These are phyloP conservation scores for Corythornis cristatus DNA, from an alignment of 2,113 vertebrate species.

Conservation along the genomic window DNA sequence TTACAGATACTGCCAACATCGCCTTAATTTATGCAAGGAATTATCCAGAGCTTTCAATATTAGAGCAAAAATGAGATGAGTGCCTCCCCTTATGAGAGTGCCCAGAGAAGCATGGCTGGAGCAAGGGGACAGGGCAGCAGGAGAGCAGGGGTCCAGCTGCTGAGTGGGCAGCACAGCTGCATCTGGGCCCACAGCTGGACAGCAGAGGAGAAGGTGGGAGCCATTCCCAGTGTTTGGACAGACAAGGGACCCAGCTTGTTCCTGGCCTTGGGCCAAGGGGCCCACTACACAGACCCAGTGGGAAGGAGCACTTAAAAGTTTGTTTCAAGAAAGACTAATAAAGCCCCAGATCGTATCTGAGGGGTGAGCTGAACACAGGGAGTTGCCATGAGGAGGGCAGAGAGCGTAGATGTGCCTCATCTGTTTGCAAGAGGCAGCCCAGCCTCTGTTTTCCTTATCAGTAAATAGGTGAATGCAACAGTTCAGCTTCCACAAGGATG, in stretches of 20 bases:
- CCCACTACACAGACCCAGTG: neutral
- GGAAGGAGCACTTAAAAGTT: neutral
- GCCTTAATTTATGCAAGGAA: neutral
- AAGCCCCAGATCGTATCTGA: slow-evolving; percentile 42
- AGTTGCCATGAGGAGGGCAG: slow-evolving; percentile 15
- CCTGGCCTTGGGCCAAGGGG: neutral
- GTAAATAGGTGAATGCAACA: neutral
- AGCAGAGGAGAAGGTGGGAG: slow-evolving; percentile 7
- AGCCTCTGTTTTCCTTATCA: slow-evolving; percentile 51
- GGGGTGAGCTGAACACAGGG: slow-evolving; percentile 11
- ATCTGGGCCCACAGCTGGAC: slow-evolving; percentile 12
- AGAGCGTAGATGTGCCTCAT: slow-evolving; percentile 30
- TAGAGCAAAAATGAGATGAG: neutral
- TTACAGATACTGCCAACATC: neutral
- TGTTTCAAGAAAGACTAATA: slow-evolving; percentile 21
- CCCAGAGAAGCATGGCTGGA: accelerated
- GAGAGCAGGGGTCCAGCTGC: neutral
- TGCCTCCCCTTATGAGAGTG: accelerated
- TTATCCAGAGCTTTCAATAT: neutral
- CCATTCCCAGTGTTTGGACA: neutral
- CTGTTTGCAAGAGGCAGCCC: neutral
- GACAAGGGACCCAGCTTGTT: slow-evolving; percentile 3
- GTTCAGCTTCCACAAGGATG: neutral
- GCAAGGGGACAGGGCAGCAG: neutral
- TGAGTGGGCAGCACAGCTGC: neutral